phyloP scores from a whole-genome alignment of 1,140 invertebrate genomes.

The Aphelinus atriplicis region DNA sequence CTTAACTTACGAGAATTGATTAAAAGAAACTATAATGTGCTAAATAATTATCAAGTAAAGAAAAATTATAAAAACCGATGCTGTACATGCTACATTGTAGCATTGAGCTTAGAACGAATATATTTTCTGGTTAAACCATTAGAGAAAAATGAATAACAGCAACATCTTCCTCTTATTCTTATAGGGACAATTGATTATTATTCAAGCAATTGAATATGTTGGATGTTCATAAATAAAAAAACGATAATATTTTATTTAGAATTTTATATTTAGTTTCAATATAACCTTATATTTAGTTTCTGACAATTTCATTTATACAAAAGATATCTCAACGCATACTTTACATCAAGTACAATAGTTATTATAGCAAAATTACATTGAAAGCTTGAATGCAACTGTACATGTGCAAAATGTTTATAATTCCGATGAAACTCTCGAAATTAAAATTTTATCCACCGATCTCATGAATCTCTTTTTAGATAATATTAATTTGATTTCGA shows the following conservation, averaged over 20 bases:
- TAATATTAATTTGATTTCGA: neutral
- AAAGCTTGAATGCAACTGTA: slow-evolving; percentile 9
- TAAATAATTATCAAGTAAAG: too few relatives aligned
- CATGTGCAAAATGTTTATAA: slow-evolving; percentile 18
- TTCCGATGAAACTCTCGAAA: neutral
- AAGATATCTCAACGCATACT: slow-evolving; percentile 20
- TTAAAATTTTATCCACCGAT: neutral
- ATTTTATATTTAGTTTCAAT: slow-evolving; percentile 1
- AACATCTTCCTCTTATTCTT: too few relatives aligned
- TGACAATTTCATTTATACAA: slow-evolving; percentile 34
- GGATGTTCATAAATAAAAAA: neutral
- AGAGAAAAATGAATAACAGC: too few relatives aligned
- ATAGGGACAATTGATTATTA: too few relatives aligned
- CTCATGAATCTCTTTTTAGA: neutral
- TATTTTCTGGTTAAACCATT: too few relatives aligned
- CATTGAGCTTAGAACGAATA: too few relatives aligned
- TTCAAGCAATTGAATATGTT: too few relatives aligned
- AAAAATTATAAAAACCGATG: too few relatives aligned
- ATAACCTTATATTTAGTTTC: slow-evolving; percentile 28
- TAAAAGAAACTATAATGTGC: too few relatives aligned
- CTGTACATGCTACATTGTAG: too few relatives aligned
- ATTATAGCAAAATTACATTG: slow-evolving; percentile 3
- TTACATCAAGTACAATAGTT: slow-evolving; percentile 30
- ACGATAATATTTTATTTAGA: slow-evolving; percentile 1
- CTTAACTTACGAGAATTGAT: too few relatives aligned